Evolutionary conservation across 2,797 vertebrate species (phyloP).

Genomic region (Xiphorhynchus erythropygius): DNA sequence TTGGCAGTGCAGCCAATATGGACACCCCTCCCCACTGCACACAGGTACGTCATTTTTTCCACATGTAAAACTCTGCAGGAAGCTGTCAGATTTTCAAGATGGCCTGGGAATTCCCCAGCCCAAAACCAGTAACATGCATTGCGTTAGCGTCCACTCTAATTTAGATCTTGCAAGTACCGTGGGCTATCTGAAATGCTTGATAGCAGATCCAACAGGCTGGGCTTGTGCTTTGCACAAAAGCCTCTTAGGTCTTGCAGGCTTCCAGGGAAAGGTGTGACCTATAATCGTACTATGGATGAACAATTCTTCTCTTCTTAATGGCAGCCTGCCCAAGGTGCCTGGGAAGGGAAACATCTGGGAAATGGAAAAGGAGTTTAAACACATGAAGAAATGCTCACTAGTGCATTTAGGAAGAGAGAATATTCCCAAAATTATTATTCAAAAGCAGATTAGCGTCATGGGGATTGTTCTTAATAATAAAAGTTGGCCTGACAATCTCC

Average conservation of each 20-base stretch:
- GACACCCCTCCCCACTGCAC: background rate
- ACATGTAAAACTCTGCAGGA: conserved; percentile 35
- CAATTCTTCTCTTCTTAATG: background rate
- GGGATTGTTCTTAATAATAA: background rate
- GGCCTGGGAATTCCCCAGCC: conserved; percentile 42
- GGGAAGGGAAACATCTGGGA: background rate
- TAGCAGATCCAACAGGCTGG: background rate
- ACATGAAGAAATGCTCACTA: background rate
- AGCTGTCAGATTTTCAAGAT: conserved; percentile 60
- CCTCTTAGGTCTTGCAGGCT: background rate
- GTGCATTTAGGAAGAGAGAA: background rate
- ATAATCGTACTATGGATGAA: background rate
- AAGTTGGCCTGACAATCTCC: background rate
- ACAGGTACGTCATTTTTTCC: background rate
- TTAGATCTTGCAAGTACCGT: conserved; percentile 66
- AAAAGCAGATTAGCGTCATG: background rate
- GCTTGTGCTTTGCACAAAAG: background rate
- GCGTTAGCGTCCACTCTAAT: conserved; percentile 77
- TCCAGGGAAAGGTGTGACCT: conserved; percentile 6
- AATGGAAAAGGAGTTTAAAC: background rate
- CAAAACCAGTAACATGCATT: conserved; percentile 58
- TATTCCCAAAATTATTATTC: background rate
- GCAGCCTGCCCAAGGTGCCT: background rate
- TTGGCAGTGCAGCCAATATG: background rate
- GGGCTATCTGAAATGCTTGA: background rate